phyloP scores from a whole-genome alignment of 1,140 invertebrate species.

The Aphis gossypii region DNA sequence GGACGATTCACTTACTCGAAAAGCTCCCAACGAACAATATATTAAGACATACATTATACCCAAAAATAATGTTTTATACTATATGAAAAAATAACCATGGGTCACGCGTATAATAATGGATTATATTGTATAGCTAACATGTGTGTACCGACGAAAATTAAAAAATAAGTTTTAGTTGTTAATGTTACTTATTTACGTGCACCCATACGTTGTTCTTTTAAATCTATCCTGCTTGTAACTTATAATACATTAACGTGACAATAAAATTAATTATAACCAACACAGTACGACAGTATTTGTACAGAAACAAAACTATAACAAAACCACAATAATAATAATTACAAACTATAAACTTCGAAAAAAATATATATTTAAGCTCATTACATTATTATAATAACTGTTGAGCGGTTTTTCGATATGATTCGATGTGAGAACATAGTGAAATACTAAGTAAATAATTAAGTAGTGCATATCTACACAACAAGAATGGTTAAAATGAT shows the following conservation, averaged over 20 bases:
- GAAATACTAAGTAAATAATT: not conserved
- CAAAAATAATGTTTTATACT: constrained; percentile 14
- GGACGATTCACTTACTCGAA: constrained; percentile 41
- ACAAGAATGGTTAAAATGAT: not conserved
- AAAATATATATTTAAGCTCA: not conserved
- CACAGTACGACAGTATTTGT: not conserved
- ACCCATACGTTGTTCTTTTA: not conserved
- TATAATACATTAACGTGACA: not conserved
- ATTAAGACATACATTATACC: constrained; percentile 22
- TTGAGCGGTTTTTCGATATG: not conserved
- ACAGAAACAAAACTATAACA: not conserved
- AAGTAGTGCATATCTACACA: not conserved
- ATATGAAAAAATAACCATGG: not conserved
- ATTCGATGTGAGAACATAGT: not conserved
- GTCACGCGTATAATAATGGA: not conserved
- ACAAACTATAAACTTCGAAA: not conserved
- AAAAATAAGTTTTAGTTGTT: not conserved
- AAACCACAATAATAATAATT: not conserved
- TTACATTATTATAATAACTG: not conserved
- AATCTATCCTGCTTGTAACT: not conserved
- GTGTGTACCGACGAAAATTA: not conserved
- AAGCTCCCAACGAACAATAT: constrained; percentile 30
- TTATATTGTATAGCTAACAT: not conserved
- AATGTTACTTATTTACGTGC: not conserved
- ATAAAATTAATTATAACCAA: not conserved